These are phyloP conservation scores for Cephalopterus ornatus DNA, from an alignment of 2,113 vertebrate genomes.

Conservation along the genomic window DNA sequence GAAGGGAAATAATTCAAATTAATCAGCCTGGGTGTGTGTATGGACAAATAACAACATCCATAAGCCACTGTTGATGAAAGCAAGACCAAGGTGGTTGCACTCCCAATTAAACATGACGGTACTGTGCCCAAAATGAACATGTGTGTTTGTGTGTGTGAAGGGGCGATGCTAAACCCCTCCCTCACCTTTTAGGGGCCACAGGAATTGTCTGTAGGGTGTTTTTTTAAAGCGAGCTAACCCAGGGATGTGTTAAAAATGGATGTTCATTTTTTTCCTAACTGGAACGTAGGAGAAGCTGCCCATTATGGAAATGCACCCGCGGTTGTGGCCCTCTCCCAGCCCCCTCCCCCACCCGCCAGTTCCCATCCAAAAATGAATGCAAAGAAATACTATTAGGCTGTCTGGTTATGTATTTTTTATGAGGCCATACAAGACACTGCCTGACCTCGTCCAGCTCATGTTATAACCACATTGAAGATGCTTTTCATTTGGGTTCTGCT, in stretches of 20 bases:
- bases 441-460: slow-evolving; percentile 81
- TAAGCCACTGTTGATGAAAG: not conserved
- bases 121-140: not conserved
- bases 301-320: slow-evolving; percentile 42
- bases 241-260: slow-evolving; percentile 5
- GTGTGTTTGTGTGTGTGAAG: no score
- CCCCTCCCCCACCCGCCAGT: slow-evolving; percentile 69
- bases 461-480: slow-evolving; percentile 83
- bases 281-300: slow-evolving; percentile 19
- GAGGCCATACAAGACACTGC: slow-evolving; percentile 82
- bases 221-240: not conserved
- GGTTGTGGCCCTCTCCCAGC: not conserved
- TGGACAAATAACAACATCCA: not conserved
- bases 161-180: not conserved
- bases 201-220: not conserved
- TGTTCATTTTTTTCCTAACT: not conserved
- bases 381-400: slow-evolving; percentile 84
- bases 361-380: slow-evolving; percentile 82
- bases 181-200: not conserved
- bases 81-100: not conserved
- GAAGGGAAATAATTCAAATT: slow-evolving; percentile 34
- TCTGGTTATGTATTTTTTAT: slow-evolving; percentile 88
- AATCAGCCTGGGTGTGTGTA: not conserved
- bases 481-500: slow-evolving; percentile 85
- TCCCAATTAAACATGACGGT: not conserved